Evolutionary conservation across 2,113 vertebrate species (phyloP).

Genomic region (Falco punctatus): DNA sequence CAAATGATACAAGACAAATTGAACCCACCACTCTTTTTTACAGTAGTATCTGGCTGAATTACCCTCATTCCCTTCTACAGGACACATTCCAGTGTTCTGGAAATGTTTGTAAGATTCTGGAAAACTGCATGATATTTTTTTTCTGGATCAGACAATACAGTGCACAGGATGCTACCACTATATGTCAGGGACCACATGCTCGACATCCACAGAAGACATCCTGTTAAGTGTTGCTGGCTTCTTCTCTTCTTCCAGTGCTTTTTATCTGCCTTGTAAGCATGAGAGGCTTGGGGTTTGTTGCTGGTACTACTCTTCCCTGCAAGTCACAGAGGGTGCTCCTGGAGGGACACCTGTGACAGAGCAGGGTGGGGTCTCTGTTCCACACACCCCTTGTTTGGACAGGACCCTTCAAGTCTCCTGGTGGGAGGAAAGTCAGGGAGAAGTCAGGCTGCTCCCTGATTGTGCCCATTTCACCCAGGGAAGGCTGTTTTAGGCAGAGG

Average conservation of each 20-base stretch:
- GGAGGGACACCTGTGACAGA: not conserved
- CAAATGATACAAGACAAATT: not conserved
- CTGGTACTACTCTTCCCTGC: not conserved
- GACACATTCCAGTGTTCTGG: not conserved
- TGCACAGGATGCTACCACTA: not conserved
- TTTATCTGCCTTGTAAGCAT: not conserved
- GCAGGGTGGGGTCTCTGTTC: not conserved
- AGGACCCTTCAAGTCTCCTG: not conserved
- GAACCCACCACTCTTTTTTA: not conserved
- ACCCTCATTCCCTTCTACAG: accelerated
- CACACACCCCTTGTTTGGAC: not conserved
- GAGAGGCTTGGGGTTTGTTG: not conserved
- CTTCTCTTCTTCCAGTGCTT: not conserved
- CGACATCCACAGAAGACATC: not conserved
- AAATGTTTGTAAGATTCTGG: not conserved
- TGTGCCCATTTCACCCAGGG: not conserved
- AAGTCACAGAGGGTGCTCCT: not conserved
- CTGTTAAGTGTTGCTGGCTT: not conserved
- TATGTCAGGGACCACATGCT: accelerated
- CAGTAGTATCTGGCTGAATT: not conserved
- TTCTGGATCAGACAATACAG: not conserved
- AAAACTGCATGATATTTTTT: not conserved
- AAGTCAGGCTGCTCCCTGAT: not conserved
- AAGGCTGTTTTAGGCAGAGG: not conserved
- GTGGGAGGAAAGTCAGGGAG: not conserved